A percentile compares a stretch with the other conserved stretches of the same genome.
Evolutionary conservation across 2,888 invertebrate genomes (phyloP).

Genomic region (Deroplatys truncata): DNA sequence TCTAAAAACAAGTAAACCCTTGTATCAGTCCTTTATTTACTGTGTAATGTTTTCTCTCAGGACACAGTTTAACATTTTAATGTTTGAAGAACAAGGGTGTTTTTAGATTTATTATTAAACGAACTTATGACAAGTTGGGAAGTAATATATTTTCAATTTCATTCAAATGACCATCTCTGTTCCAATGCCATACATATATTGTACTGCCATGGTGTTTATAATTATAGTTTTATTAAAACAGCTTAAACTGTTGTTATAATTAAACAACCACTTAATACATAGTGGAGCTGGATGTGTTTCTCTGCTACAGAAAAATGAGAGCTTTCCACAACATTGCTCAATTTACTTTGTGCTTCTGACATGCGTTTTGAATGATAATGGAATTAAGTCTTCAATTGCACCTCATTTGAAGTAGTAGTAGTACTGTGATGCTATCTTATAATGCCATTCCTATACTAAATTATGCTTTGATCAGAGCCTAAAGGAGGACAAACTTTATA

Average conservation of each 20-base stretch:
- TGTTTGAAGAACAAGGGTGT: too few species aligned
- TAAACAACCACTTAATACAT: not conserved
- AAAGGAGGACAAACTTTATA: not conserved
- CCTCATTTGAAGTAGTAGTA: not conserved
- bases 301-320: not conserved
- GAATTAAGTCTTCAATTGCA: not conserved
- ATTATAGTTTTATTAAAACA: not conserved
- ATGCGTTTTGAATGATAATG: not conserved
- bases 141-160: too few species aligned
- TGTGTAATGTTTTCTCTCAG: too few species aligned
- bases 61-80: too few species aligned
- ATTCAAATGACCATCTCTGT: not conserved
- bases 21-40: too few species aligned
- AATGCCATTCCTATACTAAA: not conserved
- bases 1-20: too few species aligned
- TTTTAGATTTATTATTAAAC: too few species aligned
- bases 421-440: not conserved
- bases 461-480: not conserved
- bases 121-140: too few species aligned
- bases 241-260: not conserved
- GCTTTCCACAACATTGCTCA: not conserved
- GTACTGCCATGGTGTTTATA: not conserved
- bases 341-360: not conserved
- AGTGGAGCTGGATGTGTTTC: not conserved
- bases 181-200: not conserved